phyloP scores from a whole-genome alignment of 2,888 invertebrate genomes.

The Cantharis rustica region DNA sequence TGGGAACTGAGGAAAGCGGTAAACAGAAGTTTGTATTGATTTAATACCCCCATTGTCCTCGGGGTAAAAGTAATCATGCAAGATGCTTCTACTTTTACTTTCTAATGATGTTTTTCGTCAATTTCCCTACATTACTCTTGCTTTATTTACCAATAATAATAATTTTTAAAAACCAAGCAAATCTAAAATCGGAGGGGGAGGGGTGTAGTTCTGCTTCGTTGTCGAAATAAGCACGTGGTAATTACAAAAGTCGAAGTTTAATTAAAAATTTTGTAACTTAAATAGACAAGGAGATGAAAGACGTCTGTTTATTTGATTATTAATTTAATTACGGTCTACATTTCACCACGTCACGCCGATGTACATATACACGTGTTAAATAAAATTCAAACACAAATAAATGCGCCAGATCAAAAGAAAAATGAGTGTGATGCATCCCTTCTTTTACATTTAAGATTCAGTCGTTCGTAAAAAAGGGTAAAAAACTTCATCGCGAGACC shows the following conservation, averaged over 20 bases:
- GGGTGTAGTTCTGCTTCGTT: not conserved
- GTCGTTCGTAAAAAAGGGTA: not conserved
- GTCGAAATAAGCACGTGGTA: not conserved
- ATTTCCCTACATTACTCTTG: not conserved
- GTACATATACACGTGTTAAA: not conserved
- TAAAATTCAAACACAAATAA: not conserved
- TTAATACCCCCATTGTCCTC: not conserved
- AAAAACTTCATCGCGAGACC: not conserved
- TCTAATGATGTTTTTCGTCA: not conserved
- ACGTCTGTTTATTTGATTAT: not conserved
- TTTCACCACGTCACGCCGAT: not conserved
- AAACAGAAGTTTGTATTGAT: not conserved
- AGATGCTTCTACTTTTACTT: not conserved
- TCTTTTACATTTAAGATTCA: not conserved
- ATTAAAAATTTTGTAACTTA: not conserved
- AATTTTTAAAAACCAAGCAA: too few relatives aligned
- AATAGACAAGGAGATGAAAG: not conserved
- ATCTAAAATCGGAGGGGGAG: too few relatives aligned
- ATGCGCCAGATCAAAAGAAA: not conserved
- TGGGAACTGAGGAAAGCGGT: not conserved
- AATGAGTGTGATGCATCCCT: not conserved
- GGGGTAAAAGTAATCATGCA: not conserved
- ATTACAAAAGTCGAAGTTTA: not conserved
- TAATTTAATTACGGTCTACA: not conserved
- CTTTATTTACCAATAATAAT: not conserved